Evolutionary conservation across 2,888 invertebrate species (phyloP), one percentile per base, ranked within the genome.

Genomic region (Tetanocera ferruginea): DNA sequence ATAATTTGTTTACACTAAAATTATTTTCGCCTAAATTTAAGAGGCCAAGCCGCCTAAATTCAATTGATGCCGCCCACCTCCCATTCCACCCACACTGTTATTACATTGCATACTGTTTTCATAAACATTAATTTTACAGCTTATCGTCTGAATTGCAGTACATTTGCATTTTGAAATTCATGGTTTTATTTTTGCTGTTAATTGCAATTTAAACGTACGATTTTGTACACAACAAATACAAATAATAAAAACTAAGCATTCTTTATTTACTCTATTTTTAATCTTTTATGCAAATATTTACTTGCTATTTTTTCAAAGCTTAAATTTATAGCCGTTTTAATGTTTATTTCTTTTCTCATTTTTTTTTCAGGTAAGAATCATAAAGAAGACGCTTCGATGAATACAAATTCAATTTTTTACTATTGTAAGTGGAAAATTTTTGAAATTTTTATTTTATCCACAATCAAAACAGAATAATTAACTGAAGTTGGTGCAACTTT

Each of bases 341-440:
- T 37, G 34, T 25, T 69, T 25, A 5, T 11, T 49, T 28, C 43
- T 64, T 14, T 14, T 64, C 23, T 49, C 14, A 52, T n/a, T 52
- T 34, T 70, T 11, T 23, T 70, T 70, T 9, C 76, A 76, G 76
- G 76, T 76, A 76, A 76, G 76, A 70, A 70, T 49, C 49, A 57
- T 17, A 76, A 60, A 43, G 62, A 60, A 8, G 49, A 70, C 57
- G 23, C 9, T 51, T 23, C 31, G 17, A 76, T 76, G 76, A 62
- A 62, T 76, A 17, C 76, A 70, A 70, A 57, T 76, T 60, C 31
- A n/a, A 25, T 69, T 70, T 76, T 37, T 62, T 76, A 70, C 60
- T 76, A 70, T 76, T 71, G 76, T 76, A 76, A 76, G 76, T 76
- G 62, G 14, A 67, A 37, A 31, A 66, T 60, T 60, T 60, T 8